phyloP scores from a whole-genome alignment of 92 coral and sea anemone genomes.

The Heteractis magnifica region DNA sequence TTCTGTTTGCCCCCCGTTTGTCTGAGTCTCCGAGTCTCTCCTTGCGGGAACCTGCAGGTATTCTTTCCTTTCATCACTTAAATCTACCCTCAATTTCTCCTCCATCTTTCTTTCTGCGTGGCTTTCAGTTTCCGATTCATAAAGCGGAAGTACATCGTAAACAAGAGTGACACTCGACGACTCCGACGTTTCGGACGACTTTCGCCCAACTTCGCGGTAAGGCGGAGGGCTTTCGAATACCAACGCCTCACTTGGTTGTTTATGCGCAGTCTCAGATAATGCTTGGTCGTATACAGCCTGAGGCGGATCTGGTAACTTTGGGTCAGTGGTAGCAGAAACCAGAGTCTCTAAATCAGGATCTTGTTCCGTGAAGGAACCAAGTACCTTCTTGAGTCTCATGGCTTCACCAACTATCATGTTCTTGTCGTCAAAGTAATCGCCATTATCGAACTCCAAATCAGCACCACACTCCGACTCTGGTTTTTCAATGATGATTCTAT shows the following conservation, averaged over 20 bases:
- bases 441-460: constrained; percentile 65
- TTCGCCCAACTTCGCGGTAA: constrained; percentile 13
- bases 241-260: constrained; percentile 10
- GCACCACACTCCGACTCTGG: constrained; percentile 41
- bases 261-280: not conserved
- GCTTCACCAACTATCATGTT: constrained; percentile 69
- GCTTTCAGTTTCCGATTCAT: not conserved
- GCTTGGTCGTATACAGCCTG: not conserved
- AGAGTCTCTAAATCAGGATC: constrained; percentile 53
- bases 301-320: constrained; percentile 3
- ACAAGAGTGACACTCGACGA: not conserved
- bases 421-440: constrained; percentile 70
- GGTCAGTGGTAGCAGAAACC: constrained; percentile 46
- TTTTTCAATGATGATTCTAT: constrained; percentile 3
- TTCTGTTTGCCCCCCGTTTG: constrained; percentile 2
- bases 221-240: constrained; percentile 24
- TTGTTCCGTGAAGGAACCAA: constrained; percentile 22
- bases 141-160: not conserved
- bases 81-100: not conserved
- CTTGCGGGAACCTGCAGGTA: not conserved
- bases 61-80: not conserved
- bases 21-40: constrained; percentile 24
- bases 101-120: not conserved
- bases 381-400: constrained; percentile 55
- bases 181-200: not conserved